Evolutionary conservation across 1,140 invertebrate species (phyloP).

Genomic region (Myzus persicae): DNA sequence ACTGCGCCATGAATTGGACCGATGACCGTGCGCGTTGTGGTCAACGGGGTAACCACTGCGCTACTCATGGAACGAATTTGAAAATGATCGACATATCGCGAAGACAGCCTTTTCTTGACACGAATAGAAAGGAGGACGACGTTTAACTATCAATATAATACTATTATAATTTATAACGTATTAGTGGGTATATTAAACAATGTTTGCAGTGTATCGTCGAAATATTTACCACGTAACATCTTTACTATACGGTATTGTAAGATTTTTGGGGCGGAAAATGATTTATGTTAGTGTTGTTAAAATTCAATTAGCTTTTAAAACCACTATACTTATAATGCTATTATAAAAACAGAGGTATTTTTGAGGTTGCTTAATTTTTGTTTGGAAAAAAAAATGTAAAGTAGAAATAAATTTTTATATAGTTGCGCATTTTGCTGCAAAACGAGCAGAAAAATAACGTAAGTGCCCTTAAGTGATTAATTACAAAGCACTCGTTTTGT

Average conservation of each 20-base stretch:
- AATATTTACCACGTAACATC: not conserved
- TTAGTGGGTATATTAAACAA: not conserved
- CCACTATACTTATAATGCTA: not conserved
- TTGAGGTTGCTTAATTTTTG: not conserved
- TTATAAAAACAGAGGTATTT: not conserved
- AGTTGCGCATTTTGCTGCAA: not conserved
- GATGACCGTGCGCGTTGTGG: not conserved
- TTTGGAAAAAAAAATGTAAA: not conserved
- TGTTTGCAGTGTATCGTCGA: not conserved
- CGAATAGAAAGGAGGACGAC: not conserved
- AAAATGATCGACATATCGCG: not conserved
- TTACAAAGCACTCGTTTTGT: not conserved
- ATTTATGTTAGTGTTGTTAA: not conserved
- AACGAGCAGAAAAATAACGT: not conserved
- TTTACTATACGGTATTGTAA: not conserved
- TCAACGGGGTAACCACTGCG: not conserved
- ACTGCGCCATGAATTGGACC: not conserved
- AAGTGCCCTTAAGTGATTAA: constrained; percentile 1
- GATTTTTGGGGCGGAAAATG: not conserved
- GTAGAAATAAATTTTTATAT: not conserved
- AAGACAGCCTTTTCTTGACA: not conserved
- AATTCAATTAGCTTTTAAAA: not conserved
- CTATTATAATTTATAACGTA: too few relatives aligned
- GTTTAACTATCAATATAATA: not conserved
- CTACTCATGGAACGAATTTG: not conserved